A percentile compares a stretch with the other conserved stretches of the same genome.
Conservation (phyloP, 1,140 invertebrate genomes). For the Ceratitis capitata region DNA sequence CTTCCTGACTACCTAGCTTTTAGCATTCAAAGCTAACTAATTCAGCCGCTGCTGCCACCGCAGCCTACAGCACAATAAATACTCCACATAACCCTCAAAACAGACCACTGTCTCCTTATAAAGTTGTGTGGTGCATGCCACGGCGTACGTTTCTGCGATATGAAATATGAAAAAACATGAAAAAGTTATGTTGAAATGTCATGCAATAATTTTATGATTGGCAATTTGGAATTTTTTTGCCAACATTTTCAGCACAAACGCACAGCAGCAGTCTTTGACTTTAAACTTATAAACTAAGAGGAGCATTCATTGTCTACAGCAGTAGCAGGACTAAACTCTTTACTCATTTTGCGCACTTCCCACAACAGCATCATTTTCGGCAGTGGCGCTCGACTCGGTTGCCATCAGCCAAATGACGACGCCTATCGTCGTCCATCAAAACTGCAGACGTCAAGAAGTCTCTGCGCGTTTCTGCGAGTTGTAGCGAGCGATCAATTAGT, state of each 20-base stretch:
- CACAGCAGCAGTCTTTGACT: not conserved
- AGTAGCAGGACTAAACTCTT: not conserved
- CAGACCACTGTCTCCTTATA: slow-evolving; percentile 1
- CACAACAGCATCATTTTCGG: slow-evolving; percentile 10
- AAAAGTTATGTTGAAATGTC: slow-evolving; percentile 45
- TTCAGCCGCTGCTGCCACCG: too few species aligned
- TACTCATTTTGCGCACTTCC: not conserved
- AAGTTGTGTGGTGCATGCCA: slow-evolving; percentile 26
- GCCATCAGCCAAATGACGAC: not conserved
- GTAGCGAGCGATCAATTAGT: slow-evolving; percentile 64
- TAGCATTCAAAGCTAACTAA: too few species aligned
- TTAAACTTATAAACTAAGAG: too few species aligned
- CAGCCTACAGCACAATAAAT: too few species aligned
- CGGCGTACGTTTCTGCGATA: not conserved
- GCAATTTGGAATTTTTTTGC: slow-evolving; percentile 42
- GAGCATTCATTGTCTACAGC: too few species aligned
- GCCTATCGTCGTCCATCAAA: too few species aligned
- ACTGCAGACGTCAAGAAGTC: slow-evolving; percentile 43
- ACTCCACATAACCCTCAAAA: not conserved
- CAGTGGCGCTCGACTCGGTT: slow-evolving; percentile 5
- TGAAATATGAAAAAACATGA: slow-evolving; percentile 42
- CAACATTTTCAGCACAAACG: not conserved
- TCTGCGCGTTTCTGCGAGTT: slow-evolving; percentile 45
- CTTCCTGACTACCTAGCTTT: too few species aligned
- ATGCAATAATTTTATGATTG: slow-evolving; percentile 48